Conservation (phyloP, 2,888 invertebrate species). For the Dorcus hopei region DNA sequence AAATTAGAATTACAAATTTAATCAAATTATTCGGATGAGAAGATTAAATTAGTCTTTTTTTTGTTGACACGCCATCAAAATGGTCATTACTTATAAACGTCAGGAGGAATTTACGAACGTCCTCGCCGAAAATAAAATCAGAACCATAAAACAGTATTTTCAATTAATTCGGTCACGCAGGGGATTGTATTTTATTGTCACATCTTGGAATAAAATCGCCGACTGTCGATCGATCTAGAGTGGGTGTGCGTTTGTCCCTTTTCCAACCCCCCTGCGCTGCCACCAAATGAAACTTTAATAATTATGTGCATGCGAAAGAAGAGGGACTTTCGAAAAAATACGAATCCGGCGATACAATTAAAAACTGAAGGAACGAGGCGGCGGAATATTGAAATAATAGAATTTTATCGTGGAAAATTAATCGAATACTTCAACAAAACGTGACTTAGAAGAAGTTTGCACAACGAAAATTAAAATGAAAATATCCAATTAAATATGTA, state of each 20-base stretch:
- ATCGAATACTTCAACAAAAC: constrained; percentile 21
- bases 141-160: constrained; percentile 23
- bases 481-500: constrained; percentile 32
- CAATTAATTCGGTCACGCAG: constrained; percentile 32
- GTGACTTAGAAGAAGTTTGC: constrained; percentile 23
- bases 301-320: constrained; percentile 1
- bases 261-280: too few species aligned
- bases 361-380: not conserved
- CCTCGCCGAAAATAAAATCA: constrained; percentile 15
- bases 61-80: not conserved
- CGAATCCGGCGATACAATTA: not conserved
- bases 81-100: not conserved
- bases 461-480: constrained; percentile 28
- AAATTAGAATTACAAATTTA: too few species aligned
- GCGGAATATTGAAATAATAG: constrained; percentile 11
- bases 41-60: not conserved
- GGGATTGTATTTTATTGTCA: constrained; percentile 32
- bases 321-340: not conserved
- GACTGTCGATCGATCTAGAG: constrained; percentile 20
- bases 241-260: constrained; percentile 16
- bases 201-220: constrained; percentile 27
- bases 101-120: constrained; percentile 1
- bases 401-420: constrained; percentile 22
- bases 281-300: not conserved
- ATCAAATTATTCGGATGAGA: not conserved